Evolutionary conservation across 2,113 vertebrate species (phyloP).

Genomic region (Callipepla squamata): DNA sequence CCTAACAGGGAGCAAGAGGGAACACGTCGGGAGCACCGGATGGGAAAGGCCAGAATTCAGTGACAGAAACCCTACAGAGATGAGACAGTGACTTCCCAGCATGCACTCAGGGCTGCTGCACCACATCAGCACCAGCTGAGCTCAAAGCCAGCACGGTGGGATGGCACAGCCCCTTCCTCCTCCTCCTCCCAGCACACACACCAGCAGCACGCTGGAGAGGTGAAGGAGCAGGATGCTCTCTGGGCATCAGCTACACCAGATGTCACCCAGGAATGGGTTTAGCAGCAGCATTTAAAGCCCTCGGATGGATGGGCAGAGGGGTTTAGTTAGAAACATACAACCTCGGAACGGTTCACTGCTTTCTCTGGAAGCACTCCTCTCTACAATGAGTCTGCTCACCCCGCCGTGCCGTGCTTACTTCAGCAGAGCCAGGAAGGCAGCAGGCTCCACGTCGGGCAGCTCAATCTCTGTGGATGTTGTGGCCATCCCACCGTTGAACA

Average conservation of each 20-base stretch:
- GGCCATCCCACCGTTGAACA: conserved; percentile 98
- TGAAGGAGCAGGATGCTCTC: background rate
- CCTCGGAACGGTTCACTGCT: background rate
- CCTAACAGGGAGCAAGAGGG: background rate
- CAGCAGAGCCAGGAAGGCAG: conserved; percentile 92
- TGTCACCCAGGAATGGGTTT: background rate
- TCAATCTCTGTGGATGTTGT: conserved; percentile 97
- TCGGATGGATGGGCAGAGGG: background rate
- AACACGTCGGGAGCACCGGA: conserved; percentile 31
- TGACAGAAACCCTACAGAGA: conserved; percentile 41
- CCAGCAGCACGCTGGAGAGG: background rate
- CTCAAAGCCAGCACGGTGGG: conserved; percentile 10
- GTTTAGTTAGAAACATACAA: background rate
- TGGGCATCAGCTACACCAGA: background rate
- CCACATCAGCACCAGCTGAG: background rate
- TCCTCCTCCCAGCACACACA: background rate
- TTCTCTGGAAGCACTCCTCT: background rate
- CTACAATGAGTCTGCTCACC: background rate
- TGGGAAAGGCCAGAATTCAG: conserved; percentile 42
- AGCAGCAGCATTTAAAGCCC: background rate
- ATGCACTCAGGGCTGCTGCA: background rate
- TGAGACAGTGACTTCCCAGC: conserved; percentile 16
- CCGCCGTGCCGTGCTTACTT: conserved; percentile 81
- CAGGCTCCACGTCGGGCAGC: conserved; percentile 94
- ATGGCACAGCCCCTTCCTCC: background rate